These are phyloP conservation scores for Mormyrops attenuatus DNA, from an alignment of 2,797 vertebrate genomes.

Conservation along the genomic window DNA sequence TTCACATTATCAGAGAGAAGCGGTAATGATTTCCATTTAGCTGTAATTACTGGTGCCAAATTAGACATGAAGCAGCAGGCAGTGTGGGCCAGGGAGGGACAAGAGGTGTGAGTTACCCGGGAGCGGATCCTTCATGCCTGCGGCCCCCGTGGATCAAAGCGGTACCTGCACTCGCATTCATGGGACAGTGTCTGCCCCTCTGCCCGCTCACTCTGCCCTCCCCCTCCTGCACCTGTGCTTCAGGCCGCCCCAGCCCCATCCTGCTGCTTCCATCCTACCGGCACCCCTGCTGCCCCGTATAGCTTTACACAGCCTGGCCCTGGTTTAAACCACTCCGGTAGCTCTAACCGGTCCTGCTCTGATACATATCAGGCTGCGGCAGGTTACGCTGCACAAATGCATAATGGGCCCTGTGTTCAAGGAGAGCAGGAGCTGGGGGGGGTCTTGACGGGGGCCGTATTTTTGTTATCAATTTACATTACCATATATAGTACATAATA, in stretches of 20 bases:
- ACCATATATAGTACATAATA: background rate
- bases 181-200: background rate
- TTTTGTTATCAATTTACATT: background rate
- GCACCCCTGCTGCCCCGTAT: background rate
- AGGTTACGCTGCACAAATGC: background rate
- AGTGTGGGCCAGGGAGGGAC: background rate
- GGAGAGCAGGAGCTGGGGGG: background rate
- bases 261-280: background rate
- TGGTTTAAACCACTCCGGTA: background rate
- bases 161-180: background rate
- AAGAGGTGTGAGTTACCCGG: background rate
- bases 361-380: background rate
- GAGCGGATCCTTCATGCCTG: background rate
- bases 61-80: conserved; percentile 28
- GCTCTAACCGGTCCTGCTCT: background rate
- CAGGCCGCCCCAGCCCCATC: background rate
- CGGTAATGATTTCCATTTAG: conserved; percentile 33
- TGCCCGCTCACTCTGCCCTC: background rate
- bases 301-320: background rate
- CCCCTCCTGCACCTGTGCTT: conserved; percentile 3
- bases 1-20: background rate
- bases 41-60: conserved; percentile 35
- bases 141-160: background rate
- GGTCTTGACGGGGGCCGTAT: background rate
- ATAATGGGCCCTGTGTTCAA: background rate